Conservation (phyloP, 2,888 invertebrate genomes). For the Microctonus brassicae region DNA sequence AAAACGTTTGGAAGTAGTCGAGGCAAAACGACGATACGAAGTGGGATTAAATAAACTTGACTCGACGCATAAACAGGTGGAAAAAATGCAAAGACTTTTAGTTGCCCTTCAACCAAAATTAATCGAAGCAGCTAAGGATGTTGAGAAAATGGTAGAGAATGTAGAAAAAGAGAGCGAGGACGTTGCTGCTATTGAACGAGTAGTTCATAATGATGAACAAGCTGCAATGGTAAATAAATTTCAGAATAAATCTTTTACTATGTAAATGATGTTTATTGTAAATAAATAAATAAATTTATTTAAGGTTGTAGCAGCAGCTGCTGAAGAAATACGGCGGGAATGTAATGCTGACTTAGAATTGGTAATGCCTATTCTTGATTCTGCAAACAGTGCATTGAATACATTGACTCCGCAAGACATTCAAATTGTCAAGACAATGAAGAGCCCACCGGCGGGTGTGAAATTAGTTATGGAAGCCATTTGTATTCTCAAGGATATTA, state of each 20-base stretch:
- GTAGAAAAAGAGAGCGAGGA: slow-evolving; percentile 90
- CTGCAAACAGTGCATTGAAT: slow-evolving; percentile 88
- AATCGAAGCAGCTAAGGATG: slow-evolving; percentile 87
- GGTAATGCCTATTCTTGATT: slow-evolving; percentile 91
- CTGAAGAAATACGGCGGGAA: slow-evolving; percentile 90
- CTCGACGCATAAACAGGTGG: slow-evolving; percentile 84
- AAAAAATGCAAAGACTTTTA: slow-evolving; percentile 86
- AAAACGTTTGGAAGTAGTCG: slow-evolving; percentile 80
- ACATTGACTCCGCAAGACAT: slow-evolving; percentile 94
- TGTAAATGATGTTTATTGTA: background rate
- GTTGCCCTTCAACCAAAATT: slow-evolving; percentile 90
- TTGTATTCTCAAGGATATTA: slow-evolving; percentile 91
- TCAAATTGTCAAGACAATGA: slow-evolving; percentile 97
- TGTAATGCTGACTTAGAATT: slow-evolving; percentile 93
- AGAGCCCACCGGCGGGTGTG: slow-evolving; percentile 92
- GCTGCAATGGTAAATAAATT: slow-evolving; percentile 74
- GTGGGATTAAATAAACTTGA: slow-evolving; percentile 89
- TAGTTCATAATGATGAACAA: slow-evolving; percentile 85
- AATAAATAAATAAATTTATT: background rate
- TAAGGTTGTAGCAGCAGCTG: slow-evolving; percentile 68
- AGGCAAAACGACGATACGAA: slow-evolving; percentile 82
- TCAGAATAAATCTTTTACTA: background rate
- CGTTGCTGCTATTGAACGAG: slow-evolving; percentile 84
- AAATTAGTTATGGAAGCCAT: slow-evolving; percentile 97
- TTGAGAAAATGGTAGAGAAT: slow-evolving; percentile 86